phyloP scores from a whole-genome alignment of 2,888 invertebrate species.

The Gisinianus flammeolus region DNA sequence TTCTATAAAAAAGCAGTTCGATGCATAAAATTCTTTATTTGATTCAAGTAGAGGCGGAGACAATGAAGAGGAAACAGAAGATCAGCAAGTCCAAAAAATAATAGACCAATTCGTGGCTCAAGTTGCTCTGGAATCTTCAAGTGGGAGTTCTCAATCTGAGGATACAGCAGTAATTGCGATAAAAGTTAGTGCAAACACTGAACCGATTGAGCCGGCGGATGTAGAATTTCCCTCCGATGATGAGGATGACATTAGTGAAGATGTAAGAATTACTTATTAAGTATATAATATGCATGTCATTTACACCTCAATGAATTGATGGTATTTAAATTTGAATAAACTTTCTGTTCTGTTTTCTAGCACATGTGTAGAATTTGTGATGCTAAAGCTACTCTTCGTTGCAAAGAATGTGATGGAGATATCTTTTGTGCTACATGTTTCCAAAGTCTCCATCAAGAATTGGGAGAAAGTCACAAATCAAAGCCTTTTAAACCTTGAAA shows the following conservation, averaged over 20 bases:
- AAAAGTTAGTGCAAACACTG: too few species aligned
- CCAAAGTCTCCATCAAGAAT: slow-evolving; percentile 70
- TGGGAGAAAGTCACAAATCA: slow-evolving; percentile 52
- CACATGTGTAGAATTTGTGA: slow-evolving; percentile 88
- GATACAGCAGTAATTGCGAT: background rate
- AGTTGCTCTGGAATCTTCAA: background rate
- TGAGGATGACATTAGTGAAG: too few species aligned
- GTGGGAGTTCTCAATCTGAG: background rate
- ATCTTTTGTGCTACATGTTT: slow-evolving; percentile 81
- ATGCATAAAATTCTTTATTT: background rate
- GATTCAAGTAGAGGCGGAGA: slow-evolving; percentile 40
- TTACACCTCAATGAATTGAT: background rate
- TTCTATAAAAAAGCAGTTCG: background rate
- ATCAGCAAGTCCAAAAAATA: slow-evolving; percentile 48
- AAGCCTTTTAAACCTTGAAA: background rate
- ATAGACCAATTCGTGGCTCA: slow-evolving; percentile 42
- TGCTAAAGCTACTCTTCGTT: slow-evolving; percentile 72
- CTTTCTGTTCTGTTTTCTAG: slow-evolving; percentile 60
- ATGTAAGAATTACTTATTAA: too few species aligned
- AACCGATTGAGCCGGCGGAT: too few species aligned
- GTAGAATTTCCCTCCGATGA: too few species aligned
- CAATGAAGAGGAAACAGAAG: slow-evolving; percentile 46
- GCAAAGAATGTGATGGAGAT: slow-evolving; percentile 78
- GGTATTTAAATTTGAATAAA: background rate
- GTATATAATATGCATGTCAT: too few species aligned